Evolutionary conservation across 2,797 vertebrate species (phyloP), one percentile per base, ranked within the genome.

Genomic region (Clarias pachynema): DNA sequence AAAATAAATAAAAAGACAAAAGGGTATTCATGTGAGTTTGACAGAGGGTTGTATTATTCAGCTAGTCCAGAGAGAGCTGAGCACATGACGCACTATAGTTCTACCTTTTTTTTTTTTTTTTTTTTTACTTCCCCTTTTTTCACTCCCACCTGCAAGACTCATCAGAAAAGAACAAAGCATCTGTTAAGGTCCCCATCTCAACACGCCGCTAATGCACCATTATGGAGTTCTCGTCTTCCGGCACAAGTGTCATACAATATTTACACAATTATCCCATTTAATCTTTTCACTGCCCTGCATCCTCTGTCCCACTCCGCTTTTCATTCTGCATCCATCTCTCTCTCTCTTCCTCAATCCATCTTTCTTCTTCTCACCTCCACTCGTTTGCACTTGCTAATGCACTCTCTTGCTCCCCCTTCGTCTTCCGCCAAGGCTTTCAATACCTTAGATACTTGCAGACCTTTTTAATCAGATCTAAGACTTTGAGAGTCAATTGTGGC

Each of bases 131-230:
- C 34, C n/a, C 63, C 44, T 31, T 83, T 75, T 73, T 62, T 59
- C 37, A 31, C 26, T 18, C 63, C 56, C 53, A 70, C 63, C 62
- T 37, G 14, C 59, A 66, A 86, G 57, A 70, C 66, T 89, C 72
- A 86, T 88, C 83, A 66, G 57, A 86, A 77, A 83, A 83, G 79
- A 86, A 89, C 85, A 89, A 86, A 85, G 81, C 37, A 29, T 73
- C 68, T n/a, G 68, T 83, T 80, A 70, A 82, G 69, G 57, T 84
- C 66, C 53, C 82, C 73, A 59, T 63, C 63, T 37, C 44, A 68
- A 65, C 75, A 78, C 24, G 59, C 81, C 34, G 72, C 88, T 88
- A 88, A 88, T 89, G 88, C 83, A 89, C 80, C 70, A 70, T 86
- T 81, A 81, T 65, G 37, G 83, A 40, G 56, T 63, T 37, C 57